Evolutionary conservation across 2,113 vertebrate genomes (phyloP), one percentile per base, ranked within the genome.

Genomic region (Garra rufa): DNA sequence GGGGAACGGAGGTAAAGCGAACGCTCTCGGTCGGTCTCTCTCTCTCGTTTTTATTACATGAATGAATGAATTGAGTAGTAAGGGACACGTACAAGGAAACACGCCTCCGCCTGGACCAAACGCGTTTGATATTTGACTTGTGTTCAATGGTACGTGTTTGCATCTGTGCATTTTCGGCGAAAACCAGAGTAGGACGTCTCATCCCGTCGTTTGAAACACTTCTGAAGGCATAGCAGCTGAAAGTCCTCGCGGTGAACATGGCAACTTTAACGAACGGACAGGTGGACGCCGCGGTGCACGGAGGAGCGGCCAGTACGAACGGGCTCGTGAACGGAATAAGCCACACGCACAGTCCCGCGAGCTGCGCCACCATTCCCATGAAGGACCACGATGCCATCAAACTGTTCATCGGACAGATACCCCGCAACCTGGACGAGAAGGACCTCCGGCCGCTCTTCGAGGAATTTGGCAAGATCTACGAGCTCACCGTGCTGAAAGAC

Each of bases 311-410:
- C 93, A 96, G 92, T 95, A 96, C 96, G 92, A 97, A 97, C 94
- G 98, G 98, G 95, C 97, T 98, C 91, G 96, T 99, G 96, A 99
- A 99, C 96, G 98, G 97, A 98, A 98, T 99, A 98, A 99, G 94
- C 95, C 97, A 95, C 93, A 96, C 95, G 95, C 96, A 95, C 93
- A 97, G 96, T 93, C 96, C 97, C 93, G 95, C 95, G 95, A 96
- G 97, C 96, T 95, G 96, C 92, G 96, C 96, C 95, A 99, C 98
- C 95, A 99, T 99, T 94, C 98, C 98, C 94, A 99, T 99, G 98
- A 99, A 99, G 96, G 98, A 99, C 95, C 98, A 99, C 93, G 98
- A 99, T 96, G 98, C 98, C 94, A 99, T 99, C 95, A 99, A 99
- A 96, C 97, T 99, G 92, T 99, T 99, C 96, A 98, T 99, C 93